Percentiles rank a stretch among this genome's conserved stretches.
Conservation (phyloP, 2,113 vertebrate species). For the Passer montanus region DNA sequence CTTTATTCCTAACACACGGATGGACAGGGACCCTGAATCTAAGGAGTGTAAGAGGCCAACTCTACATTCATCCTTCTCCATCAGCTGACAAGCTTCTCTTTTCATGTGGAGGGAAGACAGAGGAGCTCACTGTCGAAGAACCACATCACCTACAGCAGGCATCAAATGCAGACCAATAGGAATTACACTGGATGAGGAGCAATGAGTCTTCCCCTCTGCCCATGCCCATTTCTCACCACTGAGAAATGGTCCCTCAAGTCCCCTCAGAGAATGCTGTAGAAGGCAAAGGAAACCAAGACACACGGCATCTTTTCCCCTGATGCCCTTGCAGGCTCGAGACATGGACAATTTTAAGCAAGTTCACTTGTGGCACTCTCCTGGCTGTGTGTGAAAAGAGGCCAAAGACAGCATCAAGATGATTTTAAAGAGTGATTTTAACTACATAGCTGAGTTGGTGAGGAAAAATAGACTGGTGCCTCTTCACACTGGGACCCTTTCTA, state of each 20-base stretch:
- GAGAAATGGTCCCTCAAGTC: neutral
- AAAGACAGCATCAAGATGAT: neutral
- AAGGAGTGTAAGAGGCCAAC: neutral
- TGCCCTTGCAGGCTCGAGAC: neutral
- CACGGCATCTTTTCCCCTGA: neutral
- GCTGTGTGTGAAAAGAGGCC: neutral
- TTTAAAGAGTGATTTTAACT: neutral
- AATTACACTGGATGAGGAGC: neutral
- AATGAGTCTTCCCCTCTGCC: neutral
- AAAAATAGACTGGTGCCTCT: neutral
- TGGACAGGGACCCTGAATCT: neutral
- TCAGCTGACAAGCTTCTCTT: neutral
- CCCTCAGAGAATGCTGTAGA: neutral
- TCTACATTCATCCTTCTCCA: neutral
- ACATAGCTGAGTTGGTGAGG: neutral
- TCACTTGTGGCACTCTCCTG: neutral
- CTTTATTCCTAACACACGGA: neutral
- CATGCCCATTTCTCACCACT: neutral
- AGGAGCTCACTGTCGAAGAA: neutral
- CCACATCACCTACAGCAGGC: neutral
- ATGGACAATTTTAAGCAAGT: neutral
- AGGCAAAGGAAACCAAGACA: neutral
- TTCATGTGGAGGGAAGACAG: neutral
- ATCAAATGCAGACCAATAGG: accelerated
- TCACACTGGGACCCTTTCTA: neutral